Percentiles rank a stretch among this genome's conserved stretches.
Evolutionary conservation across 2,888 invertebrate genomes (phyloP).

Genomic region (Geophilus truncorum): DNA sequence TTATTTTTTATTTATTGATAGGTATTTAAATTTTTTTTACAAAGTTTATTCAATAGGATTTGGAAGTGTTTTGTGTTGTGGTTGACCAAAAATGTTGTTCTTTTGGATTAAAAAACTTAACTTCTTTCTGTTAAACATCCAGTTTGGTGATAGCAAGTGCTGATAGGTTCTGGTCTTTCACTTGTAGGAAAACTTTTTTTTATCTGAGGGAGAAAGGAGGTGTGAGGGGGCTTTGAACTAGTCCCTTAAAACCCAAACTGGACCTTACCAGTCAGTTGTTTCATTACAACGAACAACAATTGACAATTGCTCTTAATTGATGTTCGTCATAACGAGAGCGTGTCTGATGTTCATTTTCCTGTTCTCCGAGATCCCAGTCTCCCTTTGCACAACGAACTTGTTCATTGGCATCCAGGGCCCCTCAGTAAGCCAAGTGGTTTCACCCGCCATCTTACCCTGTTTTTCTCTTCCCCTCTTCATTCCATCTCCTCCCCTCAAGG

Average conservation of each 20-base stretch:
- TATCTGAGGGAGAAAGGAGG: not conserved
- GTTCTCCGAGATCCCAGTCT: constrained; percentile 4
- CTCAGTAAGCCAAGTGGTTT: constrained; percentile 20
- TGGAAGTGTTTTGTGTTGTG: not conserved
- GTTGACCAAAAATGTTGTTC: constrained; percentile 13
- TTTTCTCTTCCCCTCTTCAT: not conserved
- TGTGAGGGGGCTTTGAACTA: not conserved
- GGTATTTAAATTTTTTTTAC: no score
- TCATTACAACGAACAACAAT: not conserved
- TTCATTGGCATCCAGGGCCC: constrained; percentile 7
- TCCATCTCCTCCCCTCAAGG: constrained; percentile 18
- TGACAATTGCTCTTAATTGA: constrained; percentile 6
- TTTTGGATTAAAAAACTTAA: constrained; percentile 1
- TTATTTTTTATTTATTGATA: no score
- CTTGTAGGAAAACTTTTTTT: not conserved
- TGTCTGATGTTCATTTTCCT: constrained; percentile 8
- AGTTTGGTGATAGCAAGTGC: constrained; percentile 2
- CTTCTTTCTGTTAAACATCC: constrained; percentile 3
- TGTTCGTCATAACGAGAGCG: not conserved
- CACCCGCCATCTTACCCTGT: constrained; percentile 12
- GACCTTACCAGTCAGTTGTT: not conserved
- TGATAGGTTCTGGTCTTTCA: not conserved
- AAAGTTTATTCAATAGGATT: not conserved
- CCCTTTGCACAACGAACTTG: constrained; percentile 16
- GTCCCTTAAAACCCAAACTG: constrained; percentile 1